These are phyloP conservation scores for Temnothorax curvispinosus DNA, from an alignment of 1,140 invertebrate species.

Conservation along the genomic window DNA sequence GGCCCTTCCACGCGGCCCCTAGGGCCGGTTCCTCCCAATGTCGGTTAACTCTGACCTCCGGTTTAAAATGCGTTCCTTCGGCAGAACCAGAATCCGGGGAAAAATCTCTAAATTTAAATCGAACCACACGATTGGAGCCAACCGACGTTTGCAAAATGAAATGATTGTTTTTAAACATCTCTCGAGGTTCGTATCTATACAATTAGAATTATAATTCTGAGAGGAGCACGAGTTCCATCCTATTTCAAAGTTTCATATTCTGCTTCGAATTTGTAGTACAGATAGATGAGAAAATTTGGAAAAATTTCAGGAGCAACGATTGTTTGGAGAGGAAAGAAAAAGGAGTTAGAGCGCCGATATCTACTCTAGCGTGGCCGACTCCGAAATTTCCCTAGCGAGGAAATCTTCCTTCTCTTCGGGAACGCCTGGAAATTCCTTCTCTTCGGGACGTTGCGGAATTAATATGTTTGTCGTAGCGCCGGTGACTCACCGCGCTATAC, in stretches of 20 bases:
- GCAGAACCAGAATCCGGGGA: background rate
- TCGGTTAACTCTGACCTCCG: constrained; percentile 30
- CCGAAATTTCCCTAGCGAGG: background rate
- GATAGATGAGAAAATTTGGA: background rate
- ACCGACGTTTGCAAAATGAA: background rate
- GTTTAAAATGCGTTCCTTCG: background rate
- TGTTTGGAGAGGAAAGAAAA: background rate
- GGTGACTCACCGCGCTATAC: constrained; percentile 17
- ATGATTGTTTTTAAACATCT: background rate
- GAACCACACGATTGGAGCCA: background rate
- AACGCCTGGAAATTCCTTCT: background rate
- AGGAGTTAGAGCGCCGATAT: background rate
- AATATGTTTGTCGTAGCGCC: constrained; percentile 15
- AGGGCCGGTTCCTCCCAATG: constrained; percentile 18
- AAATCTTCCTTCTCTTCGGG: background rate
- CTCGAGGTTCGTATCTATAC: background rate
- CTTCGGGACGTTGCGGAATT: constrained; percentile 11
- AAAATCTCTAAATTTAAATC: background rate
- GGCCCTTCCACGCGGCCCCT: background rate
- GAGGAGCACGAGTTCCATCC: background rate
- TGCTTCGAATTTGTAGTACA: background rate
- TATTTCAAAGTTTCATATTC: background rate
- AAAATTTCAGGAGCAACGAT: background rate
- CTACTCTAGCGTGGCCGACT: background rate
- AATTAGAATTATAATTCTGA: background rate